Evolutionary conservation across 2,888 invertebrate species (phyloP), one percentile per base, ranked within the genome.

Genomic region (Philereme transversata): DNA sequence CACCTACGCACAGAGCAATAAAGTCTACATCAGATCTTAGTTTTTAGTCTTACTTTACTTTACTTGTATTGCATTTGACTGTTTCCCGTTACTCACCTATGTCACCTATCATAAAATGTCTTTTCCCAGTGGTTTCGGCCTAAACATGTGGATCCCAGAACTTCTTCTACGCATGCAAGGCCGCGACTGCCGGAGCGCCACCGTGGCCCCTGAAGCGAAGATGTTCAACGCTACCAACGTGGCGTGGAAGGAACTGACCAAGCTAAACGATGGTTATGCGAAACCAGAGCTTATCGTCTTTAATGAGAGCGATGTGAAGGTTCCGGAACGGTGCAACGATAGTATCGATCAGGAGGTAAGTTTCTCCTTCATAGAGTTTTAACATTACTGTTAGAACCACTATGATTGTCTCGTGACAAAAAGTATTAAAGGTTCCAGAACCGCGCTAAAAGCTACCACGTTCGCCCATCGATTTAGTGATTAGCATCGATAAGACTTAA

Each of bases 141-240:
- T 95, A 0, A 95, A 95, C 60, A 86, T 96, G 70, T 97, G 97
- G 97, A 93, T 96, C 50, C 96, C 96, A 4, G 96, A 96, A 77
- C 86, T 97, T 6, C 95, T 97, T 61, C 94, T 94, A 47, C 93
- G 96, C 2, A 88, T 88, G 79, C 88, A 90, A 66, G 78, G 80
- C 4, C 78, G 81, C 4, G 83, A 79, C 34, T 91, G 91, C 71
- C 76, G 76, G 78, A 92, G 73, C 73, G 69, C 68, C 4, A 58
- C 70, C 4, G 82, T 65, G 77, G 81, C 70, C 73, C 89, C 75
- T 51, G 87, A 76, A 80, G 78, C 81, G 0, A 74, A 70, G 50
- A 73, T 86, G 5, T 78, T 82, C 47, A 87, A 88, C 60, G 74
- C 81, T 0, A 79, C 79, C 0, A 79, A 77, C 34, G 59, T 72